Percentiles rank a stretch among this genome's conserved stretches.
Conservation (phyloP, 2,888 invertebrate genomes). For the Drosophila emarginata region DNA sequence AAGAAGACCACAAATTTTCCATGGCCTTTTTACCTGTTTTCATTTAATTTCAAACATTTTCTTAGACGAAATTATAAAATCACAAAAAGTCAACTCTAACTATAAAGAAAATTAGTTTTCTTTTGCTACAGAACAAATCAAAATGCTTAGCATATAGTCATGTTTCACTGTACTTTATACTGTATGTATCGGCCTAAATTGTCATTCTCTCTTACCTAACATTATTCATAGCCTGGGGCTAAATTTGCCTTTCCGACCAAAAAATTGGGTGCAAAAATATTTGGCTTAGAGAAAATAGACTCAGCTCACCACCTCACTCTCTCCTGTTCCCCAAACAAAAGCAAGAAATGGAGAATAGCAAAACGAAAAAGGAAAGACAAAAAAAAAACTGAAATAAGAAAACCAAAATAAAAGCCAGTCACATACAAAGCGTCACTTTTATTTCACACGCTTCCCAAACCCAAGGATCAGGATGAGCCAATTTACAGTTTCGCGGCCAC, state of each 20-base stretch:
- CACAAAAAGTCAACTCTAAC: slow-evolving; percentile 14
- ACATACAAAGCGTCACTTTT: slow-evolving; percentile 47
- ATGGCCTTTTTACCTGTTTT: slow-evolving; percentile 56
- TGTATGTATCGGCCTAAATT: slow-evolving; percentile 37
- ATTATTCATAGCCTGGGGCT: slow-evolving; percentile 45
- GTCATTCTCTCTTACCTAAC: slow-evolving; percentile 18
- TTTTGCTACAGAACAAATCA: not conserved
- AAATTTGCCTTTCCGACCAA: slow-evolving; percentile 21
- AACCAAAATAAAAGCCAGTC: slow-evolving; percentile 12
- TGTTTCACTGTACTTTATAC: not conserved
- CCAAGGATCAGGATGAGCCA: slow-evolving; percentile 42
- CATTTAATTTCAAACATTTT: slow-evolving; percentile 77
- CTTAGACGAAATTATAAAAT: slow-evolving; percentile 68
- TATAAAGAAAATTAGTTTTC: not conserved
- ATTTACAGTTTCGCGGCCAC: slow-evolving; percentile 73
- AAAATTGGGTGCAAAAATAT: slow-evolving; percentile 61
- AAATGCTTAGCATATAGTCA: not conserved
- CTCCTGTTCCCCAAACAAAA: not conserved
- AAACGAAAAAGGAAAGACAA: not conserved
- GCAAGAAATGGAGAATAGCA: not conserved
- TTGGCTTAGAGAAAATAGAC: slow-evolving; percentile 33
- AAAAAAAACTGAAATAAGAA: slow-evolving; percentile 3
- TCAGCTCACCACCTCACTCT: not conserved
- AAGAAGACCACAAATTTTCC: not conserved
- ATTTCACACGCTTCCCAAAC: slow-evolving; percentile 37